Evolutionary conservation across 2,888 invertebrate species (phyloP).

Genomic region (Acleris laterana): DNA sequence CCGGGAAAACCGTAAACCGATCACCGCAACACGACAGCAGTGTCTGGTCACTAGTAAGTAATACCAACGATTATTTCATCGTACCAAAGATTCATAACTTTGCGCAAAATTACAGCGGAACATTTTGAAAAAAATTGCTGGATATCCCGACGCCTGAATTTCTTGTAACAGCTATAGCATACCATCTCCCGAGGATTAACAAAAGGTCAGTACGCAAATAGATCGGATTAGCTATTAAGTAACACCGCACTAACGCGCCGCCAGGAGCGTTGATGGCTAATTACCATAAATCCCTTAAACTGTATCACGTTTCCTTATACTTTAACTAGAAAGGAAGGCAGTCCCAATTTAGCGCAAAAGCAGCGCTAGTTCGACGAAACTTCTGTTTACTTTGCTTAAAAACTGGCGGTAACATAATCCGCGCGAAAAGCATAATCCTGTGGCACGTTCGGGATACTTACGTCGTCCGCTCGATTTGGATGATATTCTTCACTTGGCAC

Average conservation of each 20-base stretch:
- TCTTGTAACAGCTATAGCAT: slow-evolving; percentile 6
- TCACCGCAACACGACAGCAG: background rate
- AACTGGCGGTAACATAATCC: slow-evolving; percentile 66
- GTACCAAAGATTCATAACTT: too few species aligned
- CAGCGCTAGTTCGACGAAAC: slow-evolving; percentile 73
- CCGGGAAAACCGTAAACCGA: background rate
- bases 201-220: slow-evolving; percentile 34
- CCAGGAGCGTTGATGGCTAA: background rate
- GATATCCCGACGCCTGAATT: background rate
- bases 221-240: slow-evolving; percentile 26
- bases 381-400: slow-evolving; percentile 75
- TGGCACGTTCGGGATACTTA: slow-evolving; percentile 64
- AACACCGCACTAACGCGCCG: slow-evolving; percentile 6
- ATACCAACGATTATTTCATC: too few species aligned
- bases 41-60: too few species aligned
- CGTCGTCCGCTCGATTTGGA: slow-evolving; percentile 61
- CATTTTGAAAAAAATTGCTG: too few species aligned
- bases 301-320: slow-evolving; percentile 65
- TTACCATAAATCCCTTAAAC: slow-evolving; percentile 21
- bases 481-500: slow-evolving; percentile 79
- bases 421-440: slow-evolving; percentile 43
- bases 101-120: background rate
- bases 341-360: slow-evolving; percentile 76
- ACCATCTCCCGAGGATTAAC: slow-evolving; percentile 7
- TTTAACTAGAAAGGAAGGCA: slow-evolving; percentile 54